Base-by-base conservation (phyloP, 2,888 invertebrate genomes). In the Heliconius ismenius region DNA sequence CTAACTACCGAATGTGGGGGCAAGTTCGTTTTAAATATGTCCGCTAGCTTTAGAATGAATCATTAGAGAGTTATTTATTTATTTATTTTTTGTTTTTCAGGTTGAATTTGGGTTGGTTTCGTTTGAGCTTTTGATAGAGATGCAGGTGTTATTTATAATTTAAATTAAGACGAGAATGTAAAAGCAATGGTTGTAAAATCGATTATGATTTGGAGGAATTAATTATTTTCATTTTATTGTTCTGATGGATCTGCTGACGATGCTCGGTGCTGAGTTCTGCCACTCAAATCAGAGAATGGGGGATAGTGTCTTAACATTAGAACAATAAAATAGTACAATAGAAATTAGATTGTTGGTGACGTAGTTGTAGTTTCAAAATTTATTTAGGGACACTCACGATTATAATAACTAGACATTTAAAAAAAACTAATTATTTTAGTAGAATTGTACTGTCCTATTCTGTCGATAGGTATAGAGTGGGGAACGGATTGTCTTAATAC, bases 21-120 rank as follows among this genome's bases (percentile, higher is more conserved):
- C 91, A 93, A 93, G 91, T 94, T 93, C 92, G 89, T 93, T 94
- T 93, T 93, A 93, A 94, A 93, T 92, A 93, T 93, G 93, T 93
- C 92, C 92, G 87, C 36, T 65, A 39, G 39, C 62, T 62, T 70
- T 54, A 58, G 58, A 58, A 70, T 70, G 58, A 70, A 70, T 70
- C 32, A 70, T 49, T 69, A 49, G 69, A 49, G 49, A 24, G 15
- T 26, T 15, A 13, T 58, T n/a, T n/a, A n/a, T n/a, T n/a, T n/a
- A n/a, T n/a, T n/a, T n/a, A n/a, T 58, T 21, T 54, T 26, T 68
- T 49, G 2, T n/a, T 18, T 68, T 49, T 49, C 18, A 26, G 6
- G 43, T 49, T 69, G 11, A 13, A 21, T 70, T 70, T 70, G 54
- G 28, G 10, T 54, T 54, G 7, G 11, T 13, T 70, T 32, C 3